phyloP scores from a whole-genome alignment of 2,888 invertebrate species.

The Trissonchulus sp. region DNA sequence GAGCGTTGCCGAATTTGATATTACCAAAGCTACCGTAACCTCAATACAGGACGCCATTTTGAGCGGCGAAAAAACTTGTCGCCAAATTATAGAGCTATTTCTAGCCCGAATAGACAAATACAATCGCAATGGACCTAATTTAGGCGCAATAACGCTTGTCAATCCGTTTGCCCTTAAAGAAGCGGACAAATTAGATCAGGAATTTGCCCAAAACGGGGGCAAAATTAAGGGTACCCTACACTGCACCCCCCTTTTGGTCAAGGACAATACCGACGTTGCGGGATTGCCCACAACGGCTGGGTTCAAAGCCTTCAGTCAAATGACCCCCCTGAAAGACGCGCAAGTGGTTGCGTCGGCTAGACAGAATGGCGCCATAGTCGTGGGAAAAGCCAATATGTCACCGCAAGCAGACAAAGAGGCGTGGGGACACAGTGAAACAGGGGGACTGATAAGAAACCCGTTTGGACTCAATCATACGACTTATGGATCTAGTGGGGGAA shows the following conservation, averaged over 20 bases:
- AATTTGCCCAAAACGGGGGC: background rate
- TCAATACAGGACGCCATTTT: background rate
- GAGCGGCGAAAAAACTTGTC: background rate
- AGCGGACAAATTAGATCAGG: background rate
- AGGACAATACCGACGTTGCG: constrained; percentile 13
- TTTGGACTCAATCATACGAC: background rate
- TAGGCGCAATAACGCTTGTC: background rate
- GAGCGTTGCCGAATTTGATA: no score
- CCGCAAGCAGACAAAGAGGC: constrained; percentile 7
- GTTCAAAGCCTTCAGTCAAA: background rate
- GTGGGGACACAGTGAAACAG: constrained; percentile 15
- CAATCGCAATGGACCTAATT: background rate
- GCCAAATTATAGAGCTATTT: background rate
- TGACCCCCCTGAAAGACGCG: background rate
- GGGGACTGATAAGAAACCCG: constrained; percentile 15
- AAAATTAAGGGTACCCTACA: background rate
- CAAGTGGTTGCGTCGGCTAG: background rate
- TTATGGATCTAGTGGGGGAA: constrained; percentile 15
- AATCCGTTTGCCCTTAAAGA: background rate
- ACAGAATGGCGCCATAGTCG: background rate
- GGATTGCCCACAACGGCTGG: constrained; percentile 1
- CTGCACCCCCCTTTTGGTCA: constrained; percentile 12
- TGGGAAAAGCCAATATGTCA: constrained; percentile 16
- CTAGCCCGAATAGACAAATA: background rate
- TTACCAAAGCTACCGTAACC: background rate